Base-by-base conservation (phyloP, 2,797 vertebrate genomes). In the Zalophus californianus region DNA sequence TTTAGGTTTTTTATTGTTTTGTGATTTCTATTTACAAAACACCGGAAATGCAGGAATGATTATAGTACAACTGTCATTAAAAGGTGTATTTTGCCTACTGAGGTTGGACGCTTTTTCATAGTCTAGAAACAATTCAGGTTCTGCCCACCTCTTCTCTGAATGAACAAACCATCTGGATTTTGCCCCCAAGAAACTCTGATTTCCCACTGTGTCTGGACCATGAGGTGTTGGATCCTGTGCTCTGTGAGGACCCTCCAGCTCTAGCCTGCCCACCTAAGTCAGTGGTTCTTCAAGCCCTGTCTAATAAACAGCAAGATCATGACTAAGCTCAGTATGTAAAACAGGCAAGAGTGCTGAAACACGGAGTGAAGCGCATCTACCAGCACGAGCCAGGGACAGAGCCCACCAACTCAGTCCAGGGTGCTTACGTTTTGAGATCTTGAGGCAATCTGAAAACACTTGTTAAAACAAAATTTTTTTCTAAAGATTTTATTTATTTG, bases 101-200 rank as follows among this genome's bases (percentile, higher is more conserved):
- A 83, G 27, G 16, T 32, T 62, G 11, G 38, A 48, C 0, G 25
- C 38, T 84, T 77, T 18, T 62, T 84, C 64, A 54, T 1, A 66
- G 27, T 72, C 14, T 56, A 68, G 84, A 87, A 92, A 77, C 16
- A 60, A 3, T 50, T 60, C 82, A 96, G 86, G 35, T n/a, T 70
- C 68, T 23, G 15, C 23, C 8, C 32, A 52, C 10, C 8, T 77
- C 16, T 75, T 90, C 41, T 11, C 25, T 70, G 44, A 87, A 90
- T 84, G 93, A 94, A 80, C 79, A 91, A 94, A 48, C 38, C 48
- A n/a, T 52, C 68, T 91, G 78, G 62, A 86, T 91, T 88, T 70
- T 75, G 21, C 14, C 41, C 7, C 52, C 20, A 68, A 35, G 66
- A 92, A 23, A 77, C 38, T 50, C 52, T 0, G 0, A 7, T 68